A percentile compares a stretch with the other conserved stretches of the same genome.
Evolutionary conservation across 2,888 invertebrate genomes (phyloP).

Genomic region (Meandrusa payeni): DNA sequence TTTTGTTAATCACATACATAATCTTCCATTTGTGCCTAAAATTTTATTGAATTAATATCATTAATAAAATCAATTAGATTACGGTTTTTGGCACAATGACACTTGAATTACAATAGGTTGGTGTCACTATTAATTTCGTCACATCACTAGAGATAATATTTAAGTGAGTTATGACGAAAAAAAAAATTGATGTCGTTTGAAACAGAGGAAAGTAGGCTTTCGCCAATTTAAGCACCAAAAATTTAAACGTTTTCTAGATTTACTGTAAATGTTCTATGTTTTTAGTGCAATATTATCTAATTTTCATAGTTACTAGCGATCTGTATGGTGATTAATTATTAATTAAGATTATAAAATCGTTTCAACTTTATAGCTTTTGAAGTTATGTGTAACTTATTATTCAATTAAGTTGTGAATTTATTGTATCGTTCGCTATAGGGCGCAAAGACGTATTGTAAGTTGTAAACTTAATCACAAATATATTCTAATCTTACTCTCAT

Average conservation of each 20-base stretch:
- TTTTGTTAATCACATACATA: no score
- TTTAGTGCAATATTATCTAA: constrained; percentile 37
- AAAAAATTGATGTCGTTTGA: constrained; percentile 2
- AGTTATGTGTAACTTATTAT: constrained; percentile 12
- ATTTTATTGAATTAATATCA: no score
- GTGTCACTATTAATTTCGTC: neutral
- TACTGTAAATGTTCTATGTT: constrained; percentile 12
- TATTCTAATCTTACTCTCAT: constrained; percentile 7
- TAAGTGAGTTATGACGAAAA: constrained; percentile 1
- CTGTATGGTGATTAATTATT: constrained; percentile 14
- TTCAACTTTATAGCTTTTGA: constrained; percentile 5
- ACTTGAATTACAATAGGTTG: no score
- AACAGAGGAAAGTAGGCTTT: constrained; percentile 17
- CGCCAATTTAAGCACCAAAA: constrained; percentile 24
- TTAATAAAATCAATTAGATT: no score
- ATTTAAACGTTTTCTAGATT: constrained; percentile 9
- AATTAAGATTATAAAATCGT: constrained; percentile 17
- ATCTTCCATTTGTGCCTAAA: no score
- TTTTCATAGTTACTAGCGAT: constrained; percentile 27
- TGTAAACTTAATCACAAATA: constrained; percentile 15
- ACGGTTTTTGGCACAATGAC: no score
- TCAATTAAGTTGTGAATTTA: constrained; percentile 4
- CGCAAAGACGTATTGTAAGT: constrained; percentile 13
- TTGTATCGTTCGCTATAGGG: constrained; percentile 11
- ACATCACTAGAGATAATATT: constrained; percentile 5